A percentile compares a stretch with the other conserved stretches of the same genome.
Conservation (phyloP, 1,140 invertebrate species). For the Ectropis grisescens region DNA sequence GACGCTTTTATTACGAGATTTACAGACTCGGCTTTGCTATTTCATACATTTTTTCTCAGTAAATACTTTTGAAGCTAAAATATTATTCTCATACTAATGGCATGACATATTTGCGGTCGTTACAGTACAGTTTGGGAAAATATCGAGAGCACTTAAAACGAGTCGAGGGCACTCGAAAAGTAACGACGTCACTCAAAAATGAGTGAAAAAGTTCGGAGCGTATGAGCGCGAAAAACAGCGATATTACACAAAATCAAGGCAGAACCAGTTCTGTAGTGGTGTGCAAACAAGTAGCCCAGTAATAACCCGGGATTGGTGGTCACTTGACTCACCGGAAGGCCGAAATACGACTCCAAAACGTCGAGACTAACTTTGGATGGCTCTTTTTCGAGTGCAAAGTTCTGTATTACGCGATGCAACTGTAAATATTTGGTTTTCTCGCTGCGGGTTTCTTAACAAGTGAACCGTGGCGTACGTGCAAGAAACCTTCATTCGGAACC, state of each 20-base stretch:
- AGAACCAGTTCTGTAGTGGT: constrained; percentile 44
- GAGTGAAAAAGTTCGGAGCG: constrained; percentile 8
- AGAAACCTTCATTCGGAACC: constrained; percentile 33
- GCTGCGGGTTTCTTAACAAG: constrained; percentile 40
- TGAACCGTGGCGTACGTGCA: constrained; percentile 40
- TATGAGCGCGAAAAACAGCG: constrained; percentile 9
- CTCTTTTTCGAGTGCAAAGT: constrained; percentile 45
- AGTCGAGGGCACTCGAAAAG: too few relatives aligned
- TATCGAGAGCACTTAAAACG: too few relatives aligned
- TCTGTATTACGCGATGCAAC: constrained; percentile 44
- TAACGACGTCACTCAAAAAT: too few relatives aligned
- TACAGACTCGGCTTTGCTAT: constrained; percentile 12
- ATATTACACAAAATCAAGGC: constrained; percentile 44
- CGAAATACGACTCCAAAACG: constrained; percentile 36
- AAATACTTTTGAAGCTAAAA: constrained; percentile 1
- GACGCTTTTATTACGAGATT: constrained; percentile 20
- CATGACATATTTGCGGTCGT: too few relatives aligned
- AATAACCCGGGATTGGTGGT: constrained; percentile 36
- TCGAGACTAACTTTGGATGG: constrained; percentile 39
- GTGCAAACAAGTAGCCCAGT: constrained; percentile 37
- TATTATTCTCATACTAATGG: too few relatives aligned
- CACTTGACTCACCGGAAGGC: constrained; percentile 39
- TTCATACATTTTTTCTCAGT: constrained; percentile 5
- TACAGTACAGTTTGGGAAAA: too few relatives aligned
- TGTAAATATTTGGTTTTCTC: constrained; percentile 49